Evolutionary conservation across 2,888 invertebrate species (phyloP).

Genomic region (Ashinkailepas kermadecensis): DNA sequence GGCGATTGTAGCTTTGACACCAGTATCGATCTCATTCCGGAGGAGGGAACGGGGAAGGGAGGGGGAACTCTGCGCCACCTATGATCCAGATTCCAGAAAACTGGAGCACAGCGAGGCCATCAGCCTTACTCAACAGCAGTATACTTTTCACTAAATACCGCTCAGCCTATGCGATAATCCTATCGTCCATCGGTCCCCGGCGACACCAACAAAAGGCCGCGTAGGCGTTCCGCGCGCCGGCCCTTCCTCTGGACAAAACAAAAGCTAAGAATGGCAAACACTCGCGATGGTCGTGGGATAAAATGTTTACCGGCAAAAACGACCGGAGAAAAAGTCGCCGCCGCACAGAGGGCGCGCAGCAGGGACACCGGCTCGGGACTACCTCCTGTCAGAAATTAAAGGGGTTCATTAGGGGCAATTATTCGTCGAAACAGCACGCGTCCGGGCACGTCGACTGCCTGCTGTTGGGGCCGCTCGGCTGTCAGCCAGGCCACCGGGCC

Average conservation of each 20-base stretch:
- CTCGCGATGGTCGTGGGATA: constrained; percentile 22
- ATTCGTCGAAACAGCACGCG: constrained; percentile 19
- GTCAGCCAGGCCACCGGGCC: too few species aligned
- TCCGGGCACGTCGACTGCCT: not conserved
- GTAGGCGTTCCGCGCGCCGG: not conserved
- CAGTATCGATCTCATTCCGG: too few species aligned
- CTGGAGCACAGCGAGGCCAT: too few species aligned
- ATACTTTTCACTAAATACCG: not conserved
- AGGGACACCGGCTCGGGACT: not conserved
- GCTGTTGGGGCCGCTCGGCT: not conserved
- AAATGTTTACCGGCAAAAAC: constrained; percentile 11
- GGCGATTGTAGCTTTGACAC: too few species aligned
- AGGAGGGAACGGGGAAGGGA: too few species aligned
- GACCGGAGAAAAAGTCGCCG: not conserved
- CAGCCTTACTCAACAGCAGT: too few species aligned
- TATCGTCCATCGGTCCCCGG: not conserved
- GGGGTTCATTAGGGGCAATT: constrained; percentile 22
- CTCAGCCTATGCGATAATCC: not conserved
- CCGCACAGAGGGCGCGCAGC: not conserved
- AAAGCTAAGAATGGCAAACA: constrained; percentile 8
- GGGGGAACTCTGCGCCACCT: too few species aligned
- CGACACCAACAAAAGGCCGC: not conserved
- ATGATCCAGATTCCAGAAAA: too few species aligned
- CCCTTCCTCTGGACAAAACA: not conserved
- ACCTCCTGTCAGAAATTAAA: constrained; percentile 23